Evolutionary conservation across 35 echinoderm and acorn worm genomes (phyloP), one percentile per base, ranked within the genome.

Genomic region (Eucidaris tribuloides): DNA sequence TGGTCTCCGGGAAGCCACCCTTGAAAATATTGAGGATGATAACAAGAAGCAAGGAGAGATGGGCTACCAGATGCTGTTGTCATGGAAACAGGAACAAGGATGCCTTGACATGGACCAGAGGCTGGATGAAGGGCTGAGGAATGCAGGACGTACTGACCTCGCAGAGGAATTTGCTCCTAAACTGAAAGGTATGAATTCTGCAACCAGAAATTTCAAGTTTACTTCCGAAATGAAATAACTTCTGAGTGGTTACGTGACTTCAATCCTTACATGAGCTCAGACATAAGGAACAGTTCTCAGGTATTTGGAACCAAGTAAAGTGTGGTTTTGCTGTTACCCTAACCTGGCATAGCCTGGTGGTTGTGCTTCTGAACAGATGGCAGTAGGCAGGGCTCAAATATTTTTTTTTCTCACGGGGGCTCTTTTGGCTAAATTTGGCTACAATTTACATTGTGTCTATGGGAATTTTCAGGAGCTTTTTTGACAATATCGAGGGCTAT

Each of bases 51-150:
- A 63, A 1, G 40, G 34, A 17, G 63, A 84, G 24, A 84, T 24
- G 58, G 59, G 59, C 5, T 84, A 70, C 62, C 62, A 84, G 14
- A 84, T 84, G 82, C 63, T 84, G 41, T 45, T 71, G 1, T 2
- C 30, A 30, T 84, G 82, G 82, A 35, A 57, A 45, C 42, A 71
- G 19, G 45, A 24, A 33, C 42, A 39, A 49, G 1, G 42, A 15
- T 14, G 0, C 28, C 11, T 15, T 7, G 40, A 48, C 30, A 9
- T 28, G 19, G 33, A 3, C 23, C 33, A 5, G 46, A 63, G 42
- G 48, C 63, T 84, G 17, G 15, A 42, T 3, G 18, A 66, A 19
- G 82, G 23, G 20, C 19, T 84, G 7, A 1, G 56, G 30, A 48
- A 11, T 22, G 61, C 6, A 33, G 38, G 39, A 4, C 60, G 82